These are phyloP conservation scores for Drosophila burlai DNA, from an alignment of 1,140 invertebrate species.

Conservation along the genomic window DNA sequence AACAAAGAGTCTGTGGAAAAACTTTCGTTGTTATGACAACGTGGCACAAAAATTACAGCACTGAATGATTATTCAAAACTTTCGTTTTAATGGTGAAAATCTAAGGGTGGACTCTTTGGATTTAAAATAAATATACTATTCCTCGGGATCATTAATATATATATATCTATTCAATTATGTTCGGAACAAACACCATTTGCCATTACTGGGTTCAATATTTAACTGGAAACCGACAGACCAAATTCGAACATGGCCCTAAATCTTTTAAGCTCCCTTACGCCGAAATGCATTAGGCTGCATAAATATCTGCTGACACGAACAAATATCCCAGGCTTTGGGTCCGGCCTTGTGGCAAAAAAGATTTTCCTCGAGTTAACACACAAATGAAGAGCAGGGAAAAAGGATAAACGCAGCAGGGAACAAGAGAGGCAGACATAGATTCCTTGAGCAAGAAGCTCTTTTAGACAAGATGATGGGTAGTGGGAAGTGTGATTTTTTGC, in stretches of 20 bases:
- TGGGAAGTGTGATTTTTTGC: not conserved
- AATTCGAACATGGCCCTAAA: slow-evolving; percentile 16
- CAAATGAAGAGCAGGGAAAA: slow-evolving; percentile 9
- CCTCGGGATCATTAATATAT: not conserved
- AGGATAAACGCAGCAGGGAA: slow-evolving; percentile 6
- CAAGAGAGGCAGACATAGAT: not conserved
- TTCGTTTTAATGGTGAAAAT: not conserved
- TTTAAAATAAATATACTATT: not conserved
- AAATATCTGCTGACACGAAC: slow-evolving; percentile 50
- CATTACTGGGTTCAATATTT: slow-evolving; percentile 48
- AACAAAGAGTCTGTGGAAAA: slow-evolving; percentile 13
- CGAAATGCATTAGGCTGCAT: slow-evolving; percentile 52
- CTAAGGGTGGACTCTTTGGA: not conserved
- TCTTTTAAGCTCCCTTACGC: slow-evolving; percentile 42
- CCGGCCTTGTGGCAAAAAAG: slow-evolving; percentile 17
- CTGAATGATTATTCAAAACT: slow-evolving; percentile 16
- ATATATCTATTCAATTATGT: slow-evolving; percentile 2
- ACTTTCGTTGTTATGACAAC: slow-evolving; percentile 36
- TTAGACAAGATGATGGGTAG: not conserved
- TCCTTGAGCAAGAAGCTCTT: slow-evolving; percentile 3
- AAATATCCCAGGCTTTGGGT: slow-evolving; percentile 37
- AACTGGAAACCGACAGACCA: slow-evolving; percentile 4
- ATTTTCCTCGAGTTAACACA: slow-evolving; percentile 32
- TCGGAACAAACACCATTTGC: slow-evolving; percentile 13
- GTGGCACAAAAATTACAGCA: not conserved